These are phyloP conservation scores for Nephrotoma appendiculata DNA, from an alignment of 2,888 invertebrate genomes.

Conservation along the genomic window DNA sequence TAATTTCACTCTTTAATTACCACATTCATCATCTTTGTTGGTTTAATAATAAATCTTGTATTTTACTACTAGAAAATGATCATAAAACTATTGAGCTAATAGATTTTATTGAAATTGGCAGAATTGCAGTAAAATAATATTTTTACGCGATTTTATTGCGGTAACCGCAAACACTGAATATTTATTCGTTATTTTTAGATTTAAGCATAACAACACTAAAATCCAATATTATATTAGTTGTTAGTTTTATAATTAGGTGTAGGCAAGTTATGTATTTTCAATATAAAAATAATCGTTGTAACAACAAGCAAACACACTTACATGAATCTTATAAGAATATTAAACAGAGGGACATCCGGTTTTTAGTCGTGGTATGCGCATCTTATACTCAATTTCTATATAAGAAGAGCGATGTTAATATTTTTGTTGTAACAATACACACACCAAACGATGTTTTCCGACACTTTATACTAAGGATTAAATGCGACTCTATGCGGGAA, in stretches of 20 bases:
- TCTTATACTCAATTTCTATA: not conserved
- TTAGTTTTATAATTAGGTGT: not conserved
- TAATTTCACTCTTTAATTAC: no score
- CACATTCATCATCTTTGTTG: no score
- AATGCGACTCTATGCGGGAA: not conserved
- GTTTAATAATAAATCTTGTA: no score
- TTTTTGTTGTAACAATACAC: not conserved
- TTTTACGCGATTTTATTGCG: no score
- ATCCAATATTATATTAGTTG: not conserved
- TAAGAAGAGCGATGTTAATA: not conserved
- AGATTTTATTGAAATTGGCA: no score
- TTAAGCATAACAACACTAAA: no score
- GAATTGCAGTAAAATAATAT: no score
- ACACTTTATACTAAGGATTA: not conserved
- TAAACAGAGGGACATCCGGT: conserved; percentile 2
- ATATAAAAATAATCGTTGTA: not conserved
- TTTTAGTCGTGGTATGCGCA: not conserved
- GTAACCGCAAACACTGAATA: no score
- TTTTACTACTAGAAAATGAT: no score
- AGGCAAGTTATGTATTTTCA: not conserved
- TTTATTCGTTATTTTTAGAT: no score
- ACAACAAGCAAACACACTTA: not conserved
- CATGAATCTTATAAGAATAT: not conserved
- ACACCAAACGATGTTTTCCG: not conserved
- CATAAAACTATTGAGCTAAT: no score